Conservation (phyloP, 2,797 vertebrate genomes). For the Picus viridis region DNA sequence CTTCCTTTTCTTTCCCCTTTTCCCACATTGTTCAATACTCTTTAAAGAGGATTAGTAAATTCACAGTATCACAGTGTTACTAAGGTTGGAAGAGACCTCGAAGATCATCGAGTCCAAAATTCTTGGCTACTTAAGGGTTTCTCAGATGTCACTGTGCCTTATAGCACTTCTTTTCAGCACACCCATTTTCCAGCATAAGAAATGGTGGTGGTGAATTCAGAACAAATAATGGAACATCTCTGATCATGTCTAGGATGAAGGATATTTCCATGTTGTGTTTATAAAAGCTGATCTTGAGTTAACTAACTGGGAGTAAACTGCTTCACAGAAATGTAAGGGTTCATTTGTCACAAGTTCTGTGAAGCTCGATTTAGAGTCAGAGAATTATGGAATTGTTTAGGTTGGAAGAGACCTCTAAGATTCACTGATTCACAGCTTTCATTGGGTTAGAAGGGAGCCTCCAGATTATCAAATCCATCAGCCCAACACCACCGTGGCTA, state of each 20-base stretch:
- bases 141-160: conserved; percentile 14
- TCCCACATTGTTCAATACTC: background rate
- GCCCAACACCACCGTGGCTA: too few species aligned
- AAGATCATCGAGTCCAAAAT: too few species aligned
- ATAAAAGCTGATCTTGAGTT: background rate
- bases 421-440: too few species aligned
- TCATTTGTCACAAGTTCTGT: background rate
- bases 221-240: background rate
- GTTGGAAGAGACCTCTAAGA: too few species aligned
- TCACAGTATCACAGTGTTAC: too few species aligned
- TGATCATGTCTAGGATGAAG: background rate
- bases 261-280: background rate
- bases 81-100: too few species aligned
- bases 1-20: conserved; percentile 8
- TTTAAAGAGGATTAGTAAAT: conserved; percentile 47
- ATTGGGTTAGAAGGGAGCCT: too few species aligned
- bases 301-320: background rate
- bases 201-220: background rate
- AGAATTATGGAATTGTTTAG: too few species aligned
- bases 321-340: background rate
- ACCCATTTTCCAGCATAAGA: background rate
- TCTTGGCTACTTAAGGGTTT: background rate
- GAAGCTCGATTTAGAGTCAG: background rate
- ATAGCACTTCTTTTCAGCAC: background rate
- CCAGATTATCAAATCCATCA: too few species aligned